Evolutionary conservation across 2,113 vertebrate species (phyloP).

Genomic region (Daphoenositta chrysoptera): DNA sequence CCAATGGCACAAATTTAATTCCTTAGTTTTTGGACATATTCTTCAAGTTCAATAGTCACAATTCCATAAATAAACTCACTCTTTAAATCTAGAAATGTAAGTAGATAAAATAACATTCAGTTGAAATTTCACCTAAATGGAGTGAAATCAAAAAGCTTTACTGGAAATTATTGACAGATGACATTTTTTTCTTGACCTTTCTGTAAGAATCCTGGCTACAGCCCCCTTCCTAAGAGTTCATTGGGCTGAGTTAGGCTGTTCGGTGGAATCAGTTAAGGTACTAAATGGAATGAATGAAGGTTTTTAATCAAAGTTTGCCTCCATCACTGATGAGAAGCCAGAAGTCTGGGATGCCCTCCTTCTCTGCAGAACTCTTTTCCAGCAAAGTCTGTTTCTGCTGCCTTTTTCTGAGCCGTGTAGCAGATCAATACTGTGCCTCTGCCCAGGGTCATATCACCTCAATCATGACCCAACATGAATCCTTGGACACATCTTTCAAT

Average conservation of each 20-base stretch:
- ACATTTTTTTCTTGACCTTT: neutral
- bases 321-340: neutral
- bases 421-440: neutral
- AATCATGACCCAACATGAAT: neutral
- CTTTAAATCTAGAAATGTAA: neutral
- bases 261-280: neutral
- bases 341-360: neutral
- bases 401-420: rapidly evolving
- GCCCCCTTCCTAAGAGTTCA: neutral
- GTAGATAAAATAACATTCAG: neutral
- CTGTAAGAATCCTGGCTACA: neutral
- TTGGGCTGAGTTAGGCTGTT: neutral
- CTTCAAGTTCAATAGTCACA: neutral
- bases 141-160: neutral
- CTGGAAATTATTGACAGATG: neutral
- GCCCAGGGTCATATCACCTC: rapidly evolving
- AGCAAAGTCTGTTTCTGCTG: neutral
- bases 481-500: neutral
- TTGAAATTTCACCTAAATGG: neutral
- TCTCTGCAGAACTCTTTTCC: neutral
- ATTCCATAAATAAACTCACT: neutral
- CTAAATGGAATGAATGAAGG: neutral
- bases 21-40: neutral
- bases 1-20: neutral
- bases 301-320: neutral